Percentiles rank a stretch among this genome's conserved stretches.
Evolutionary conservation across 2,797 vertebrate genomes (phyloP).

Genomic region (Anguilla anguilla): DNA sequence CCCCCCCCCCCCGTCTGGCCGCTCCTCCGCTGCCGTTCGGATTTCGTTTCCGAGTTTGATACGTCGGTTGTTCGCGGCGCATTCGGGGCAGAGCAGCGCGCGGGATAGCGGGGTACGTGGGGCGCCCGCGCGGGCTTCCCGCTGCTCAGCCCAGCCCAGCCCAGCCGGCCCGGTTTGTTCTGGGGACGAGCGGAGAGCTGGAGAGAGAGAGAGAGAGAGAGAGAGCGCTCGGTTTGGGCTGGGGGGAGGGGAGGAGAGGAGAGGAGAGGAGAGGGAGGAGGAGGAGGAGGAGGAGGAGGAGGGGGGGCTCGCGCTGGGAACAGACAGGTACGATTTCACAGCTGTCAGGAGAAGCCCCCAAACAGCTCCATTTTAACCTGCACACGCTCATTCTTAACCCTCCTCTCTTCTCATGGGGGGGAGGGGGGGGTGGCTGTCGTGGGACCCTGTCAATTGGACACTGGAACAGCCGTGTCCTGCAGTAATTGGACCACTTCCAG

Average conservation of each 20-base stretch:
- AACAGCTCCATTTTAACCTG: constrained; percentile 48
- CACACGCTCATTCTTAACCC: constrained; percentile 80
- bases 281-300: neutral
- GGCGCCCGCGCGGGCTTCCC: neutral
- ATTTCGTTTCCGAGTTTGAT: constrained; percentile 61
- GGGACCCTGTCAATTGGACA: neutral
- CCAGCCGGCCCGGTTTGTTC: neutral
- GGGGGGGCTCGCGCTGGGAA: neutral
- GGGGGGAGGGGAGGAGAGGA: neutral
- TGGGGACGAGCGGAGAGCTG: neutral
- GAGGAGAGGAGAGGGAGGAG: neutral
- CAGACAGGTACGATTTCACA: constrained; percentile 27
- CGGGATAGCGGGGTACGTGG: too few relatives aligned
- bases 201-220: too few relatives aligned
- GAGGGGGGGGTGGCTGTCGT: neutral
- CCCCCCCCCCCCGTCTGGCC: constrained; percentile 23
- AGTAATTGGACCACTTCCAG: constrained; percentile 57
- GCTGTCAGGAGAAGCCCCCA: constrained; percentile 14
- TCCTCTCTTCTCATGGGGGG: constrained; percentile 64
- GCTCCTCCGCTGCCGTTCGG: constrained; percentile 35
- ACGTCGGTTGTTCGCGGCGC: constrained; percentile 43
- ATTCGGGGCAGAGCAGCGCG: too few relatives aligned
- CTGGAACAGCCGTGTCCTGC: constrained; percentile 61
- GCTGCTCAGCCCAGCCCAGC: too few relatives aligned
- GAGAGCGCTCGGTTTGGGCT: too few relatives aligned